A percentile compares a stretch with the other conserved stretches of the same genome.
These are phyloP conservation scores for Melieria crassipennis DNA, from an alignment of 2,888 invertebrate species.

Conservation along the genomic window DNA sequence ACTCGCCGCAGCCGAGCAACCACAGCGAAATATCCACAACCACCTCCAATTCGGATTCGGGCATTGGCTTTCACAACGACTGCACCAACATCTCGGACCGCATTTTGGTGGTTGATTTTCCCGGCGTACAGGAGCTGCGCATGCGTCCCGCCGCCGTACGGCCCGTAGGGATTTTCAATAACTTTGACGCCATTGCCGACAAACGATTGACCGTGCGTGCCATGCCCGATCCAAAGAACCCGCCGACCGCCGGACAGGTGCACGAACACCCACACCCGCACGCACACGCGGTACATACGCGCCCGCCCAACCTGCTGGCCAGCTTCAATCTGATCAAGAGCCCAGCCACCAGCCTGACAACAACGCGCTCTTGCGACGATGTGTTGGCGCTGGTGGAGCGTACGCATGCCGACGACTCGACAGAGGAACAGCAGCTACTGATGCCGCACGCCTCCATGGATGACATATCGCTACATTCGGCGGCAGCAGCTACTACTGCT, in stretches of 20 bases:
- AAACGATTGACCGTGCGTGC: slow-evolving; percentile 73
- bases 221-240: slow-evolving; percentile 70
- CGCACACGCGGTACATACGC: slow-evolving; percentile 26
- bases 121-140: slow-evolving; percentile 59
- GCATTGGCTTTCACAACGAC: slow-evolving; percentile 93
- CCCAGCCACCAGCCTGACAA: slow-evolving; percentile 58
- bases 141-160: slow-evolving; percentile 45
- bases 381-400: slow-evolving; percentile 66
- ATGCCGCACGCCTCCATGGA: slow-evolving; percentile 68
- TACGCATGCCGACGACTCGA: slow-evolving; percentile 31
- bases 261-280: slow-evolving; percentile 19
- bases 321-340: slow-evolving; percentile 68
- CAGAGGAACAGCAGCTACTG: slow-evolving; percentile 18
- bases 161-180: slow-evolving; percentile 60
- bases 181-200: slow-evolving; percentile 48
- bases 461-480: slow-evolving; percentile 70
- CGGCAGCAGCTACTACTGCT: slow-evolving; percentile 40
- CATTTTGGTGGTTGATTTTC: slow-evolving; percentile 81
- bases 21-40: slow-evolving; percentile 83
- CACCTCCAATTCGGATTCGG: slow-evolving; percentile 94
- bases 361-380: slow-evolving; percentile 70
- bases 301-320: slow-evolving; percentile 56
- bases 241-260: slow-evolving; percentile 18
- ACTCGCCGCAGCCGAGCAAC: slow-evolving; percentile 87
- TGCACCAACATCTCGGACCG: slow-evolving; percentile 84